Evolutionary conservation across 2,113 vertebrate species (phyloP), one percentile per base, ranked within the genome.

Genomic region (Chiloscyllium plagiosum): DNA sequence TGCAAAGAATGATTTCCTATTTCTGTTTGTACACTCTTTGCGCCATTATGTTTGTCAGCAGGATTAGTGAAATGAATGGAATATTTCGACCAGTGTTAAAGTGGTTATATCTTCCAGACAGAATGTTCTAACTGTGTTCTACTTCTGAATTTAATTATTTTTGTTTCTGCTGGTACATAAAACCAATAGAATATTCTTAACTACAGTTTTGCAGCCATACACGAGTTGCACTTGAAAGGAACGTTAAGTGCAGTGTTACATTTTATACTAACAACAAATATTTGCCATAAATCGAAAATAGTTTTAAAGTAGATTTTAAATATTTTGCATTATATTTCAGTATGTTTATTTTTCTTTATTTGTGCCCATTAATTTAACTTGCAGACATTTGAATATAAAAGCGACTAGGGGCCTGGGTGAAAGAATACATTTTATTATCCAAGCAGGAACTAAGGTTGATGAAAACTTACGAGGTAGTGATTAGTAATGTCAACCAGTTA

Each of bases 131-230:
- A 78, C 26, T 76, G 29, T 76, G 29, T 76, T 76, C 72, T 76
- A 12, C 72, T 33, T 33, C 72, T 78, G 76, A 78, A 78, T 78
- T 83, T 13, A 83, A 83, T 42, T 83, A 83, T 83, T 83, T 42
- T 17, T 42, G 33, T 83, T 83, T 20, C 4, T 42, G 37, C 61
- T 19, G 33, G 33, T n/a, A n/a, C 65, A 15, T n/a, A 15, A 65
- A 92, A 37, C 89, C n/a, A 65, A 65, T 92, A 92, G 29, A 65
- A 92, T 66, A n/a, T 92, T 92, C 61, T 92, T 37, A 65, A 20
- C 29, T n/a, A n/a, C 29, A 65, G 20, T 65, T 65, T 65, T 29
- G 33, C 50, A 52, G 50, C 8, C 24, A 89, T 13, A 56, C 33
- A 37, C 29, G 17, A n/a, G 76, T 80, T 89, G 56, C 56, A 17